Evolutionary conservation across 2,797 vertebrate species (phyloP), one percentile per base, ranked within the genome.

Genomic region (Liasis olivaceus): DNA sequence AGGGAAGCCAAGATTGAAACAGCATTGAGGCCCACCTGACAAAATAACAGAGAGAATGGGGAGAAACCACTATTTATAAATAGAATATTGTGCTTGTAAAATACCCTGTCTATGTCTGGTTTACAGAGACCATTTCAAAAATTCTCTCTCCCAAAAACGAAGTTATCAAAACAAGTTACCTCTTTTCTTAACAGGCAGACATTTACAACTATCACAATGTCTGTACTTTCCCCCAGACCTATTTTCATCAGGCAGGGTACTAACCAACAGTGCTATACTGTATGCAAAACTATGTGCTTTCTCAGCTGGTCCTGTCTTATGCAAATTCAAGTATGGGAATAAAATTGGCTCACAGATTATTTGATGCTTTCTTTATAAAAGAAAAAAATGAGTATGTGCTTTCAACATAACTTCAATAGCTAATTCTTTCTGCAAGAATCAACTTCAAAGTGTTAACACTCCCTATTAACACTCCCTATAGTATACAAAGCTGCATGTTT

Each of bases 81-180:
- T 92, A 60, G 8, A 90, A 92, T 90, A 94, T 94, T 95, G 95
- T 97, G 96, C 96, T 97, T 96, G 94, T 95, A 91, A 93, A 93
- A 89, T 86, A 95, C 91, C 93, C 86, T 84, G 91, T 91, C 92
- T 95, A 94, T 60, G 59, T 95, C 96, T 94, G 93, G 88, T 91
- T 94, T 93, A 89, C 90, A 93, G 62, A 92, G 92, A 93, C 92
- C 77, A 92, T 94, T 85, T 94, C 62, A 95, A 94, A 92, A 88
- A 94, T 92, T 90, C 87, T 90, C 87, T 86, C 89, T 28, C 8
- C 91, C 94, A 64, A 85, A 95, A 90, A 87, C 60, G 90, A 92
- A 94, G 14, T 87, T 59, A 93, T 90, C 90, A 94, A 87, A 96
- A 95, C 95, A 11, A 96, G 91, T 81, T 92, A 95, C 94, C 90